Conservation (phyloP, 2,888 invertebrate genomes). For the Leptodirus hochenwartii region DNA sequence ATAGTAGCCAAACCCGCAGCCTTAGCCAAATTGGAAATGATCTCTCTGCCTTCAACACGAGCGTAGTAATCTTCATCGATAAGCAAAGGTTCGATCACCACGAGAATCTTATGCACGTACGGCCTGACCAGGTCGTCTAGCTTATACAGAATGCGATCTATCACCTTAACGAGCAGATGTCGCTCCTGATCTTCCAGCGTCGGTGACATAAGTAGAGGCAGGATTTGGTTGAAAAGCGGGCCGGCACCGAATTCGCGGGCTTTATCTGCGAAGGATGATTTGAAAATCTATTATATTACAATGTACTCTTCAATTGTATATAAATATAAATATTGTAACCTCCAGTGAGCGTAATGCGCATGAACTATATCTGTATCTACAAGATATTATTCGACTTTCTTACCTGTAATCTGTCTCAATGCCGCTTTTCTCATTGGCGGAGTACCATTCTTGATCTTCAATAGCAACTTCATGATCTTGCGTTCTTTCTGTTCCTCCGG, state of each 20-base stretch:
- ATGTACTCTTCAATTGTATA: too few species aligned
- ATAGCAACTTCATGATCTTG: conserved; percentile 94
- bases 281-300: too few species aligned
- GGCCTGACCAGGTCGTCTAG: conserved; percentile 96
- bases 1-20: conserved; percentile 98
- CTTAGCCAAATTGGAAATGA: conserved; percentile 97
- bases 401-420: conserved; percentile 88
- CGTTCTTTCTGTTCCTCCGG: conserved; percentile 97
- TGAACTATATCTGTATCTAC: too few species aligned
- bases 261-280: too few species aligned
- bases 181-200: conserved; percentile 98
- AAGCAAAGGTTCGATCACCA: conserved; percentile 94
- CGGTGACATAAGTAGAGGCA: conserved; percentile 98
- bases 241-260: conserved; percentile 97
- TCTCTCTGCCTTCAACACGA: conserved; percentile 96
- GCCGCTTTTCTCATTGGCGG: conserved; percentile 99
- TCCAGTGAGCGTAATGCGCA: too few species aligned
- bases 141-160: conserved; percentile 97
- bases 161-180: conserved; percentile 95
- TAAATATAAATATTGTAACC: too few species aligned
- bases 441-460: conserved; percentile 99
- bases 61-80: conserved; percentile 99
- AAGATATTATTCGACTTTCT: too few species aligned
- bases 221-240: conserved; percentile 95
- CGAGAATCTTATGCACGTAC: conserved; percentile 98